phyloP scores from a whole-genome alignment of 2,797 vertebrate genomes.

The Hydrolagus colliei region DNA sequence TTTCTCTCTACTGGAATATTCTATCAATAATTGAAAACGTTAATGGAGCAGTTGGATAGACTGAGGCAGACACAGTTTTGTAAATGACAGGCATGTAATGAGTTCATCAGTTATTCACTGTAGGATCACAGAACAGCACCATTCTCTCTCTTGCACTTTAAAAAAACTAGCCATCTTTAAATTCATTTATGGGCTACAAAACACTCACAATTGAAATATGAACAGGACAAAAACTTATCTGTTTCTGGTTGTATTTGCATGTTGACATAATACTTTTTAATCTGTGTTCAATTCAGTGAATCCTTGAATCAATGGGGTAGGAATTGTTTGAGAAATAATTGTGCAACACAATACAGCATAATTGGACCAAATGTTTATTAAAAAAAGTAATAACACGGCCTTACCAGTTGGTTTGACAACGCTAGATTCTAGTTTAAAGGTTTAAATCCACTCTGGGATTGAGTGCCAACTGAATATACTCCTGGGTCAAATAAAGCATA shows the following conservation, averaged over 20 bases:
- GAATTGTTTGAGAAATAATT: too few relatives aligned
- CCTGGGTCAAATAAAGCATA: too few relatives aligned
- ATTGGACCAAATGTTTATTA: too few relatives aligned
- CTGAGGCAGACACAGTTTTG: conserved; percentile 7
- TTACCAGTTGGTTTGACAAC: too few relatives aligned
- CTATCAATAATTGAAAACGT: background rate
- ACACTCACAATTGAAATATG: background rate
- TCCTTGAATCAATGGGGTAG: too few relatives aligned
- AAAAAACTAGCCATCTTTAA: background rate
- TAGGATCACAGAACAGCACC: conserved; percentile 5
- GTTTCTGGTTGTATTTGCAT: background rate
- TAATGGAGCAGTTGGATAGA: background rate
- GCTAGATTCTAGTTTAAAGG: too few relatives aligned
- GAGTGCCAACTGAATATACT: too few relatives aligned
- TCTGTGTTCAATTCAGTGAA: too few relatives aligned
- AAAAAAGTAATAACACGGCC: too few relatives aligned
- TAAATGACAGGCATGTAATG: conserved; percentile 7
- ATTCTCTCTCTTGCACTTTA: background rate
- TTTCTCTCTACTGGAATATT: background rate
- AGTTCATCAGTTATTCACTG: conserved; percentile 16
- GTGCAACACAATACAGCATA: too few relatives aligned
- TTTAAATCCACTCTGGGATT: too few relatives aligned
- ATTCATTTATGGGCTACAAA: background rate
- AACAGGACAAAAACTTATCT: background rate
- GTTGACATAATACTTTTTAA: background rate